phyloP scores from a whole-genome alignment of 92 coral and sea anemone species.

The Porites divaricata region DNA sequence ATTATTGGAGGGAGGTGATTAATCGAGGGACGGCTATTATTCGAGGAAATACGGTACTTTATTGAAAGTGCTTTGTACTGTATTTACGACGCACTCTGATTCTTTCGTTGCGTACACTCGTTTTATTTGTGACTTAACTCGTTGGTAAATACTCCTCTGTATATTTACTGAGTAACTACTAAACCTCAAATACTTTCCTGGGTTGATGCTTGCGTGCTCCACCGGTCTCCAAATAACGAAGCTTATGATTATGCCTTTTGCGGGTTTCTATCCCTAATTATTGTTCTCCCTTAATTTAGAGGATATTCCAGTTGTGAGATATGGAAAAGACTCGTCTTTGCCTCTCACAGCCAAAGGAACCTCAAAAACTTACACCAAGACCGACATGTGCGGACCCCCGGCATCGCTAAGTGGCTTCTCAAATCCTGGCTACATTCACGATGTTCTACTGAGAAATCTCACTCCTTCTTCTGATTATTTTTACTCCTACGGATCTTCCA shows the following conservation, averaged over 20 bases:
- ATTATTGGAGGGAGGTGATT: too few species aligned
- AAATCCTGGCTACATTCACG: constrained; percentile 78
- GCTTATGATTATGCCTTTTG: not conserved
- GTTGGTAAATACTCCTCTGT: too few species aligned
- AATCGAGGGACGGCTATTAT: too few species aligned
- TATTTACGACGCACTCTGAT: too few species aligned
- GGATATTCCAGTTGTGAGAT: constrained; percentile 20
- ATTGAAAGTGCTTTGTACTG: too few species aligned
- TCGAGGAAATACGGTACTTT: too few species aligned
- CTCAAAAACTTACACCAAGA: constrained; percentile 63
- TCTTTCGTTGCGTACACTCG: too few species aligned
- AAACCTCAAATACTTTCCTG: not conserved
- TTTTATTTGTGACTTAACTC: too few species aligned
- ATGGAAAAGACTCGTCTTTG: constrained; percentile 44
- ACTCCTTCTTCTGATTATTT: constrained; percentile 63
- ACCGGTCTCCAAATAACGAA: not conserved
- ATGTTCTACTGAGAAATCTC: constrained; percentile 65
- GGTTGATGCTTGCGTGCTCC: not conserved
- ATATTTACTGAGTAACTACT: too few species aligned
- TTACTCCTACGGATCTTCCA: constrained; percentile 70
- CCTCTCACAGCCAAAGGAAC: constrained; percentile 53
- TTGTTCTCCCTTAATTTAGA: constrained; percentile 3
- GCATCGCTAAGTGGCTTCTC: constrained; percentile 56
- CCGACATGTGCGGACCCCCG: constrained; percentile 59
- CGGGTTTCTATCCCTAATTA: not conserved